These are phyloP conservation scores for Chrysogorgia sp. DNA, from an alignment of 92 coral and sea anemone genomes.

Conservation along the genomic window DNA sequence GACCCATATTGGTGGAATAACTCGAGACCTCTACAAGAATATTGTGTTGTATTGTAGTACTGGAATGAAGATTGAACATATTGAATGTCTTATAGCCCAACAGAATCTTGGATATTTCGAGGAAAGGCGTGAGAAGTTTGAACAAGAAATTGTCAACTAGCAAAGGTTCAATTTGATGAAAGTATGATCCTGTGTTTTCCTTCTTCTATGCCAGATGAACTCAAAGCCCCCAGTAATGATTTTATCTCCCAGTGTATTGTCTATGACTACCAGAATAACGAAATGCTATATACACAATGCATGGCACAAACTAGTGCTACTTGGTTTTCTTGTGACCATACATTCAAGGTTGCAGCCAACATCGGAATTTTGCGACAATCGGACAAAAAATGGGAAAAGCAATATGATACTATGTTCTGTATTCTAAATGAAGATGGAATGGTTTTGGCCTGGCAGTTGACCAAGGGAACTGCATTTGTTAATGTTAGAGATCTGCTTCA, in stretches of 20 bases:
- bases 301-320: constrained; percentile 19
- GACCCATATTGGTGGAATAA: constrained; percentile 41
- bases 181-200: background rate
- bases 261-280: constrained; percentile 4
- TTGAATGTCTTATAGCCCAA: constrained; percentile 53
- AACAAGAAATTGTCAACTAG: constrained; percentile 17
- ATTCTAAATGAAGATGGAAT: constrained; percentile 63
- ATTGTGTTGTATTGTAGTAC: background rate
- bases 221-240: constrained; percentile 2
- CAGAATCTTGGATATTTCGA: constrained; percentile 54
- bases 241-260: background rate
- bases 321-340: constrained; percentile 1
- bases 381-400: constrained; percentile 22
- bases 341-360: constrained; percentile 8
- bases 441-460: constrained; percentile 30
- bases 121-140: constrained; percentile 25
- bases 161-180: constrained; percentile 12
- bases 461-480: background rate
- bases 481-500: constrained; percentile 1
- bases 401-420: constrained; percentile 59
- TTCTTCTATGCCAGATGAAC: background rate
- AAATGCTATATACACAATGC: background rate
- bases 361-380: background rate
- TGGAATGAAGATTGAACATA: constrained; percentile 48
- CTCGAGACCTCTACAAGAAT: constrained; percentile 36